Conservation (phyloP, 2,113 vertebrate genomes). For the Stomatorhinus ivindoensis region DNA sequence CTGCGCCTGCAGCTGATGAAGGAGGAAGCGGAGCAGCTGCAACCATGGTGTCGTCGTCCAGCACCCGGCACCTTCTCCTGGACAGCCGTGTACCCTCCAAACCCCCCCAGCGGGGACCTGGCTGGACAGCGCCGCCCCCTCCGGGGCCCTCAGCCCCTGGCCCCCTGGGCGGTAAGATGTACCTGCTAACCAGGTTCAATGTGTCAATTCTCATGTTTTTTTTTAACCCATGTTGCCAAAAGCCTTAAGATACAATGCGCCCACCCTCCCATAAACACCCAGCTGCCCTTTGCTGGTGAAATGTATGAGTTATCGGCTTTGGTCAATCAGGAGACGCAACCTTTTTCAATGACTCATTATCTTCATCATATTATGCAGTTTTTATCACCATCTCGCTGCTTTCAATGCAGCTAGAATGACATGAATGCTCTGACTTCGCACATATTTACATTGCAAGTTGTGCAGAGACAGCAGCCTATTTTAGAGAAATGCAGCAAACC, state of each 20-base stretch:
- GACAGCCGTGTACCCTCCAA: constrained; percentile 32
- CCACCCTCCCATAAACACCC: not conserved
- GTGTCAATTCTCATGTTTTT: not conserved
- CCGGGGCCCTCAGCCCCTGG: not conserved
- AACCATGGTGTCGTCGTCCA: not conserved
- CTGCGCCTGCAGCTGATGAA: not conserved
- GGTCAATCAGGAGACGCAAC: not conserved
- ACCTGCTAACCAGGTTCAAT: not conserved
- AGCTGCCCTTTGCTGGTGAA: not conserved
- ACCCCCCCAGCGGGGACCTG: not conserved
- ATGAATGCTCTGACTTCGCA: not conserved
- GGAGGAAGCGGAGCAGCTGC: not conserved
- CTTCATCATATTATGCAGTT: not conserved
- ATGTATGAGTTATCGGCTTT: not conserved
- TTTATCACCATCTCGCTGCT: not conserved
- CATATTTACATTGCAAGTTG: not conserved
- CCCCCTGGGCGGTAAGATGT: not conserved
- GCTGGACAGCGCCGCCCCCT: not conserved
- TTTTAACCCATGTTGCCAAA: not conserved
- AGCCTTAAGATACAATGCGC: not conserved
- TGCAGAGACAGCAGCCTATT: not conserved
- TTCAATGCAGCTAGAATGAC: not conserved
- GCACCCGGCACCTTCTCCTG: constrained; percentile 8
- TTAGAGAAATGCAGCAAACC: not conserved
- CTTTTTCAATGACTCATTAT: not conserved